Evolutionary conservation across 2,113 vertebrate genomes (phyloP), one percentile per base, ranked within the genome.

Genomic region (Oxyruncus cristatus): DNA sequence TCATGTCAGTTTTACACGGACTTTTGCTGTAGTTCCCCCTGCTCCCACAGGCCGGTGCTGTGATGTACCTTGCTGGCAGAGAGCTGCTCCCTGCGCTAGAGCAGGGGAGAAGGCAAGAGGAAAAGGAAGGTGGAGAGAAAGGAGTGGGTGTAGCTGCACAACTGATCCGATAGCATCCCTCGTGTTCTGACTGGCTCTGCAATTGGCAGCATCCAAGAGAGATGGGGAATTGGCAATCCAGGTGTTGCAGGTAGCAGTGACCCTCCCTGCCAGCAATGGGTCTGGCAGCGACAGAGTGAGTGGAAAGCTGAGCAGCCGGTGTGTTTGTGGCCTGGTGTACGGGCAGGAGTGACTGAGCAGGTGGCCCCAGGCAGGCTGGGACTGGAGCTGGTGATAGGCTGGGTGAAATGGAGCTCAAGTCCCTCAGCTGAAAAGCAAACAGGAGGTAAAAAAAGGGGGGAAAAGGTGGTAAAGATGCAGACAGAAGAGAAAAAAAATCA

Each of bases 1-100:
- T 52, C 12, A 0, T 11, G 11, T 11, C 0, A 0, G 8, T 30
- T 86, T 46, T n/a, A 13, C 2, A 0, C 5, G 14, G 12, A 9
- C 49, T n/a, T 21, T 27, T 49, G 77, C 83, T 92, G 84, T 66
- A 89, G 84, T 88, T 94, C 93, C 50, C 23, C 15, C n/a, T 85
- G 71, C 55, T 94, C 77, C 81, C 93, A 76, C 89, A 73, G 89
- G 81, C 93, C 2, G 56, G 84, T 82, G 91, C 86, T 94, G 47
- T 80, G 35, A 46, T 55, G 23, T 5, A 4, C 67, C 46, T 27
- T 26, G 41, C 83, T 68, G 72, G 47, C 78, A 50, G 53, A 39
- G 33, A 80, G 67, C 79, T 71, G 32, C 55, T 58, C 32, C 63
- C 77, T 24, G 35, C 14, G 39, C 39, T 35, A 14, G 20, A 42